Base-by-base conservation (phyloP, 2,888 invertebrate species). In the Phorcus lineatus region DNA sequence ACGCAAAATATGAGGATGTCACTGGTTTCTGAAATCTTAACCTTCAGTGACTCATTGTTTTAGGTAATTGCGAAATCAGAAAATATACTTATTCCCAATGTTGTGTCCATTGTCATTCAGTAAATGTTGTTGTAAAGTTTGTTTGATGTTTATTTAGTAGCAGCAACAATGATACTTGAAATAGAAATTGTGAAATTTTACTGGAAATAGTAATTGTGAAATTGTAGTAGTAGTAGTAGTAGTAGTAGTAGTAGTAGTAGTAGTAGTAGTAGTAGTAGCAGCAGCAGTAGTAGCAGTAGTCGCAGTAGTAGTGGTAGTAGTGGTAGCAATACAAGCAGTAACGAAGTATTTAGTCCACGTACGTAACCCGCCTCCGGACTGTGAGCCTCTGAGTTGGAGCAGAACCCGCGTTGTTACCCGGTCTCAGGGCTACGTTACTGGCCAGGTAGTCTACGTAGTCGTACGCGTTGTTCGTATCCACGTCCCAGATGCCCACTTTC, bases 401-500 rank as follows among this genome's bases (percentile, higher is more conserved):
- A n/a, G 31, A 31, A 52, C n/a, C 16, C 40, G 80, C 77, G 3
- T 82, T 78, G 17, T 7, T 47, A 0, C 82, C 77, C 0, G 86
- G 86, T 0, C 57, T 79, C 2, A 79, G 28, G 6, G 28, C 28
- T 28, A 88, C 57, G 17, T 75, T 55, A 16, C 83, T 81, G 3
- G 81, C 75, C 19, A 89, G 76, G 31, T 79, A 85, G 74, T 88
- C 89, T 7, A 90, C 89, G 70, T 84, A 85, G 79, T 90, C 90
- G 54, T 89, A 83, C 28, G 52, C 54, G 62, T 86, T 86, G 55
- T 84, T 85, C 31, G 87, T 89, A 74, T 86, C 82, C 17, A 52
- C 77, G 81, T 90, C 90, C 79, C 85, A 86, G 0, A 90, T 82
- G 9, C 86, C 84, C 4, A 90, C 83, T 74, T 89, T 89, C 55